Conservation (phyloP, 2,113 vertebrate genomes). For the Sigmodon hispidus region DNA sequence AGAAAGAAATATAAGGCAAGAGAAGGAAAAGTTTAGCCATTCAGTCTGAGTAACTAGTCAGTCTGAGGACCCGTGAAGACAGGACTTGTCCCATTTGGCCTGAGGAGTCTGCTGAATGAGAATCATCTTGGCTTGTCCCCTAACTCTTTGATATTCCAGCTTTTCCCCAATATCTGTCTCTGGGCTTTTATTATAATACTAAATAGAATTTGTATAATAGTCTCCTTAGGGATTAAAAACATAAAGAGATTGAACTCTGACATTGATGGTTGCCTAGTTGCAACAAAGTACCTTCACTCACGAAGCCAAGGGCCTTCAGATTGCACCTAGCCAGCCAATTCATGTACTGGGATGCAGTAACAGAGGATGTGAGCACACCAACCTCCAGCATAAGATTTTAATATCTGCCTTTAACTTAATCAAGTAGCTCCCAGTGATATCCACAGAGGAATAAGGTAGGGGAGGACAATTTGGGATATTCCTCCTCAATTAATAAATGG, state of each 20-base stretch:
- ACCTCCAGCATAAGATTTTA: not conserved
- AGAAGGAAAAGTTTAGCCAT: no score
- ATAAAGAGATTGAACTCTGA: not conserved
- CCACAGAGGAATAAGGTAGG: not conserved
- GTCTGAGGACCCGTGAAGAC: no score
- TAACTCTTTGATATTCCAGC: no score
- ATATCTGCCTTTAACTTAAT: not conserved
- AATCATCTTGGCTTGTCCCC: no score
- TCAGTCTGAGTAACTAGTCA: no score
- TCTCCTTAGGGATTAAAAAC: not conserved
- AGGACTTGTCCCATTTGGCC: no score
- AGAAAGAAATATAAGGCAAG: no score
- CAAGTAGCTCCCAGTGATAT: not conserved
- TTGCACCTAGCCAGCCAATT: not conserved
- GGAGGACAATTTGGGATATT: not conserved
- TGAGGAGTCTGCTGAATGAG: no score
- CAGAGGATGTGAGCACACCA: accelerated
- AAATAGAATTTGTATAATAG: no score
- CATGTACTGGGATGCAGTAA: not conserved
- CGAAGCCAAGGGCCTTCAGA: not conserved
- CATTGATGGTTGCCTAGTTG: not conserved
- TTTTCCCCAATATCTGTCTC: no score
- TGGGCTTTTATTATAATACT: no score
- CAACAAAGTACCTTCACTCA: not conserved
- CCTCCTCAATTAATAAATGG: not conserved